Evolutionary conservation across 2,113 vertebrate species (phyloP).

Genomic region (Astatoreochromis straeleni): DNA sequence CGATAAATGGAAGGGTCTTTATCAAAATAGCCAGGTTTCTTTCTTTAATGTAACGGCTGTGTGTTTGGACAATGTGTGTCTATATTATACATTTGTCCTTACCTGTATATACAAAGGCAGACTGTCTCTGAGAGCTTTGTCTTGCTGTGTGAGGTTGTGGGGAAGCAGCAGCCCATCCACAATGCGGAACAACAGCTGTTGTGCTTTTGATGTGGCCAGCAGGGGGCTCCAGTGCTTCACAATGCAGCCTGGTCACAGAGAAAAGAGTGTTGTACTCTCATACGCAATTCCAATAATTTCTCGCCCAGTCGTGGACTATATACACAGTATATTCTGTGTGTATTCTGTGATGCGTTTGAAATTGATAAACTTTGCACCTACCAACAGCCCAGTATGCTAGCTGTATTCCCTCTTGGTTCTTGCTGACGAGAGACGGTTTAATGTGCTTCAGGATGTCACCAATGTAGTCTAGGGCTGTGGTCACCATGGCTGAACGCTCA

Average conservation of each 20-base stretch:
- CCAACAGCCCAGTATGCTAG: constrained; percentile 84
- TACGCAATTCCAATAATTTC: not conserved
- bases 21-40: not conserved
- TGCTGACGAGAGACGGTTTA: constrained; percentile 86
- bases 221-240: constrained; percentile 93
- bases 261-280: not conserved
- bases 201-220: constrained; percentile 88
- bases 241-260: constrained; percentile 76
- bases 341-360: not conserved
- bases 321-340: not conserved
- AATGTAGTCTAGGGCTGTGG: constrained; percentile 83
- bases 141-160: constrained; percentile 84
- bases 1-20: too few relatives aligned
- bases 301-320: not conserved
- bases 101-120: constrained; percentile 93
- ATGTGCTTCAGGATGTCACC: constrained; percentile 92
- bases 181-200: constrained; percentile 87
- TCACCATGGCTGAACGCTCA: constrained; percentile 85
- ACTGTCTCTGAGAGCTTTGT: constrained; percentile 84
- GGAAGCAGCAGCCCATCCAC: constrained; percentile 88
- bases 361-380: constrained; percentile 26
- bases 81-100: not conserved
- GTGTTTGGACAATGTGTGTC: not conserved
- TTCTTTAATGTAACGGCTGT: not conserved
- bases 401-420: constrained; percentile 83